Evolutionary conservation across 2,113 vertebrate species (phyloP).

Genomic region (Colossoma macropomum): DNA sequence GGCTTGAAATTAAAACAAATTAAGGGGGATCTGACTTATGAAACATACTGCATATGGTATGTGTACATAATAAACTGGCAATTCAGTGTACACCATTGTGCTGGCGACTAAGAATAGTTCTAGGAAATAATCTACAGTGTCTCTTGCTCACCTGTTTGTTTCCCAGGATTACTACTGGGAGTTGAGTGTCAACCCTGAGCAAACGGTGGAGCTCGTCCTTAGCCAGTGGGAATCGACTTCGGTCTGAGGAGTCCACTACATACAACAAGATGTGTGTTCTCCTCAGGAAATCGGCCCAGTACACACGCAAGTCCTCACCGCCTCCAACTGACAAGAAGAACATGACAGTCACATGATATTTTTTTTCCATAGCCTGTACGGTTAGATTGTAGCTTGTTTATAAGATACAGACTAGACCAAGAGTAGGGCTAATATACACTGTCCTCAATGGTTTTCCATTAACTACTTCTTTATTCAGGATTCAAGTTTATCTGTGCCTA

Average conservation of each 20-base stretch:
- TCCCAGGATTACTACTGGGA: conserved; percentile 86
- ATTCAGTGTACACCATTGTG: too few species aligned
- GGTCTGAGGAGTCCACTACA: conserved; percentile 88
- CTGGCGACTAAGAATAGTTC: too few species aligned
- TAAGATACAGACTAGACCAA: neutral
- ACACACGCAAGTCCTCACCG: conserved; percentile 83
- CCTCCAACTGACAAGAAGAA: conserved; percentile 78
- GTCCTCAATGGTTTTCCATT: neutral
- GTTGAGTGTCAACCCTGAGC: conserved; percentile 74
- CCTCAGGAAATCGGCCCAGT: conserved; percentile 88
- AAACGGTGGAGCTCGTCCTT: conserved; percentile 86
- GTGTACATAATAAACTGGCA: neutral
- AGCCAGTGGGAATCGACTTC: conserved; percentile 78
- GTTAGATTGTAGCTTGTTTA: neutral
- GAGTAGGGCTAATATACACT: neutral
- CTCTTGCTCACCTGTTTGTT: conserved; percentile 87
- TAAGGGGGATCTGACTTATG: too few species aligned
- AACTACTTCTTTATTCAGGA: neutral
- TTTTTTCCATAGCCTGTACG: neutral
- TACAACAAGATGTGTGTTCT: conserved; percentile 87
- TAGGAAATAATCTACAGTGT: neutral
- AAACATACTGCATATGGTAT: too few species aligned
- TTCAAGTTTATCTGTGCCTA: neutral
- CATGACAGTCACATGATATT: neutral
- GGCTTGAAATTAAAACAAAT: too few species aligned